phyloP scores from a whole-genome alignment of 2,113 vertebrate genomes.

The Gnathonemus longibarbis region DNA sequence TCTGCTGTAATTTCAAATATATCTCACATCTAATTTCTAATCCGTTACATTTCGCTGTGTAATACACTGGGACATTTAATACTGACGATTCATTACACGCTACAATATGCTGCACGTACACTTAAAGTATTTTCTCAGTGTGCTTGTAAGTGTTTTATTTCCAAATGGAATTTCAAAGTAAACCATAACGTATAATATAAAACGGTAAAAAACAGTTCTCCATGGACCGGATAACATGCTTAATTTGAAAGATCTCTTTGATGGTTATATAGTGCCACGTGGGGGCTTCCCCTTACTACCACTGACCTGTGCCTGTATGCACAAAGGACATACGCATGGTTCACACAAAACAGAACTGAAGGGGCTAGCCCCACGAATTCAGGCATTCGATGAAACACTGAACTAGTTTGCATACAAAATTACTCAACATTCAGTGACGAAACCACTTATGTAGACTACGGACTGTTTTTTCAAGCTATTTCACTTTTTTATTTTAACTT shows the following conservation, averaged over 20 bases:
- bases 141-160: neutral
- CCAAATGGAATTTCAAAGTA: neutral
- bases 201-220: constrained; percentile 71
- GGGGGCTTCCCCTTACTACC: constrained; percentile 89
- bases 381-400: neutral
- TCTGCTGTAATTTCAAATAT: neutral
- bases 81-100: neutral
- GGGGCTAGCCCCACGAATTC: neutral
- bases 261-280: neutral
- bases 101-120: neutral
- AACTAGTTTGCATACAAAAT: neutral
- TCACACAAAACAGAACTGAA: neutral
- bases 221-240: constrained; percentile 70
- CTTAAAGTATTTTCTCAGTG: neutral
- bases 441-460: neutral
- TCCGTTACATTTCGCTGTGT: neutral
- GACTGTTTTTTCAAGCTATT: neutral
- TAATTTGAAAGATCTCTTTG: neutral
- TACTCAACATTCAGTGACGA: neutral
- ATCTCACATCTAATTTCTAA: neutral
- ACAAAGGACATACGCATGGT: neutral
- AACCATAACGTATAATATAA: neutral
- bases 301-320: constrained; percentile 70
- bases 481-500: neutral
- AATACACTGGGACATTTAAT: neutral